Conservation (phyloP, 2,113 vertebrate species). For the Raphicerus campestris region DNA sequence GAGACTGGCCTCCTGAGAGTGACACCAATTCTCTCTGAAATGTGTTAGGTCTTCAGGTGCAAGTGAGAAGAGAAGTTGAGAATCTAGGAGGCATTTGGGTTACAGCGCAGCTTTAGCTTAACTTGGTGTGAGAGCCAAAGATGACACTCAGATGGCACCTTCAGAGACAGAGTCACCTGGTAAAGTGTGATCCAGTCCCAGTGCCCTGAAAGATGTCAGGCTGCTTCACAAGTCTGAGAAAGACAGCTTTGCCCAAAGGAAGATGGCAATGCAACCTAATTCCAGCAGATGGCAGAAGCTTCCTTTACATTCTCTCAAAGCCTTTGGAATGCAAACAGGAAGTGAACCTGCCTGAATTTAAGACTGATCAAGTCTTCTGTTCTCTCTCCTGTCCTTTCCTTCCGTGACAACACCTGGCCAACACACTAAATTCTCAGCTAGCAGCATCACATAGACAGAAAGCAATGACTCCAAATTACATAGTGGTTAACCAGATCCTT, state of each 20-base stretch:
- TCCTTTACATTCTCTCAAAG: constrained; percentile 43
- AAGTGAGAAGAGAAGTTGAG: neutral
- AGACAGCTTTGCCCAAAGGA: neutral
- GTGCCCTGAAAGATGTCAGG: neutral
- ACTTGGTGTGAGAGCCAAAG: neutral
- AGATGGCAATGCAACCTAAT: neutral
- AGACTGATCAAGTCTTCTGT: neutral
- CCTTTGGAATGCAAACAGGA: neutral
- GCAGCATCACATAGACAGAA: neutral
- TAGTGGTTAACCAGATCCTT: neutral
- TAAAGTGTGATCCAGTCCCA: neutral
- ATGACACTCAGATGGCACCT: neutral
- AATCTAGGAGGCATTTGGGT: neutral
- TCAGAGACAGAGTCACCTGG: neutral
- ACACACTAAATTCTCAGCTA: neutral
- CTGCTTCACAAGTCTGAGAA: neutral
- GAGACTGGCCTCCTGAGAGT: neutral
- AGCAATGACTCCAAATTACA: neutral
- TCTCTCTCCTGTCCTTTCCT: neutral
- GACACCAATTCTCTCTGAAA: neutral
- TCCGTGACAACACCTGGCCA: neutral
- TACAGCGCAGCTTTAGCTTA: neutral
- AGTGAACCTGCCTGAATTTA: neutral
- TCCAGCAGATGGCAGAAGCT: constrained; percentile 81
- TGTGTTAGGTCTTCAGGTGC: neutral